These are phyloP conservation scores for Anthrax anthrax DNA, from an alignment of 2,888 invertebrate species.

Conservation along the genomic window DNA sequence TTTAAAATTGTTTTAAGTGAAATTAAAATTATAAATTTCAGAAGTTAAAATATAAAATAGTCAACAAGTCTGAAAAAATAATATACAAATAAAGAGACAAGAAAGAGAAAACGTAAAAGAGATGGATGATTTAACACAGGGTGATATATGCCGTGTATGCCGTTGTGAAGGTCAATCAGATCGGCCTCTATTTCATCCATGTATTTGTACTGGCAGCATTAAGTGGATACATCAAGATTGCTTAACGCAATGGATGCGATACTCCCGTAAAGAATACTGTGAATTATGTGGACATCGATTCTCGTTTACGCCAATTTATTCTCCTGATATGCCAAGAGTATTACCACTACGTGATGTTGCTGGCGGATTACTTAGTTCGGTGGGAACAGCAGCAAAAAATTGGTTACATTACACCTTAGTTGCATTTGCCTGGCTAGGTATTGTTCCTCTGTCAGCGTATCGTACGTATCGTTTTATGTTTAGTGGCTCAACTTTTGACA, in stretches of 20 bases:
- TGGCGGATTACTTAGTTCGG: conserved; percentile 75
- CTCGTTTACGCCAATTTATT: conserved; percentile 97
- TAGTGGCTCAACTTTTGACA: conserved; percentile 69
- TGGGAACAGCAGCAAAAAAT: conserved; percentile 84
- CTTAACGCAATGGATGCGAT: conserved; percentile 97
- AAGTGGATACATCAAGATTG: conserved; percentile 99
- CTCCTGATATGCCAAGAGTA: conserved; percentile 99
- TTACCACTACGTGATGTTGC: conserved; percentile 86
- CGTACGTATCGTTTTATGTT: conserved; percentile 89
- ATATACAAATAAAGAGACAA: too few relatives aligned
- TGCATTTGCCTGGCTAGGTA: conserved; percentile 91
- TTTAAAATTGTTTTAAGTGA: too few relatives aligned
- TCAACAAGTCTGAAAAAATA: too few relatives aligned
- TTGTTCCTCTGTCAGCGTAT: conserved; percentile 92
- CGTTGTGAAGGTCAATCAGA: conserved; percentile 86
- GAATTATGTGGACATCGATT: conserved; percentile 96
- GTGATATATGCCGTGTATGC: conserved; percentile 96
- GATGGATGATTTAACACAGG: conserved; percentile 36
- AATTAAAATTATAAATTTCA: too few relatives aligned
- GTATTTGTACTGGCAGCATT: conserved; percentile 97
- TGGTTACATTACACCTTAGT: conserved; percentile 97
- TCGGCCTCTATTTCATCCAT: conserved; percentile 91
- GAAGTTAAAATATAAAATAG: too few relatives aligned
- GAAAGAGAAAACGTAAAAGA: too few relatives aligned
- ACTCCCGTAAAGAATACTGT: conserved; percentile 96